These are phyloP conservation scores for Actinernus sp. DNA, from an alignment of 92 coral and sea anemone species.

Conservation along the genomic window DNA sequence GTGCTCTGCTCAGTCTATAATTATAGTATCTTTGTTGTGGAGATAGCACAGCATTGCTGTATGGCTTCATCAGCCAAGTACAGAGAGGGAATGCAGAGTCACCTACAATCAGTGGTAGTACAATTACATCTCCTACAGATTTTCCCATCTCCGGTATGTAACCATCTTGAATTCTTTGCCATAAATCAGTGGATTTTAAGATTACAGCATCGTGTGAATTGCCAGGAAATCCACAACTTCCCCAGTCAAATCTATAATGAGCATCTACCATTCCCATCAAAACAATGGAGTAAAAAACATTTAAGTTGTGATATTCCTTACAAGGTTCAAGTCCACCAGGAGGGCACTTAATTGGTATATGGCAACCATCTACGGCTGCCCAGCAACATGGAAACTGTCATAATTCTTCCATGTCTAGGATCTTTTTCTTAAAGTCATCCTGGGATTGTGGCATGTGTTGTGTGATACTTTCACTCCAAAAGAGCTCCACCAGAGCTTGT, in stretches of 20 bases:
- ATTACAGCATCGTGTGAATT: constrained; percentile 68
- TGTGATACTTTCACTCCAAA: constrained; percentile 43
- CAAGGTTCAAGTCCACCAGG: constrained; percentile 57
- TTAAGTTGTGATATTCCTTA: constrained; percentile 73
- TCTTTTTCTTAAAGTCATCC: constrained; percentile 43
- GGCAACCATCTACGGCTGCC: constrained; percentile 66
- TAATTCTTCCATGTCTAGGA: constrained; percentile 36
- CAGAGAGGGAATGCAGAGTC: constrained; percentile 24
- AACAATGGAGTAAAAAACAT: constrained; percentile 57
- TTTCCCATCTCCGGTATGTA: constrained; percentile 7
- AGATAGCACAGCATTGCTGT: constrained; percentile 1
- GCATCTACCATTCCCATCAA: constrained; percentile 69
- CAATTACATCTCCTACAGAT: not conserved
- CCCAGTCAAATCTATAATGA: constrained; percentile 68
- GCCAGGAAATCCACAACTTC: constrained; percentile 68
- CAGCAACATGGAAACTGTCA: constrained; percentile 66
- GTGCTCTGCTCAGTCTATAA: constrained; percentile 15
- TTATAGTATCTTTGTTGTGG: constrained; percentile 15
- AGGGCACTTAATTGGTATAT: constrained; percentile 62
- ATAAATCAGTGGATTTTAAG: constrained; percentile 60
- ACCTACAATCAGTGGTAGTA: constrained; percentile 17
- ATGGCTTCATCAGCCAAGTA: constrained; percentile 28
- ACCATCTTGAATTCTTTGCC: constrained; percentile 12
- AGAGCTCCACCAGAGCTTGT: constrained; percentile 35
- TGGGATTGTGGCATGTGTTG: constrained; percentile 42